These are phyloP conservation scores for Dascyllus trimaculatus DNA, from an alignment of 2,113 vertebrate genomes.

Conservation along the genomic window DNA sequence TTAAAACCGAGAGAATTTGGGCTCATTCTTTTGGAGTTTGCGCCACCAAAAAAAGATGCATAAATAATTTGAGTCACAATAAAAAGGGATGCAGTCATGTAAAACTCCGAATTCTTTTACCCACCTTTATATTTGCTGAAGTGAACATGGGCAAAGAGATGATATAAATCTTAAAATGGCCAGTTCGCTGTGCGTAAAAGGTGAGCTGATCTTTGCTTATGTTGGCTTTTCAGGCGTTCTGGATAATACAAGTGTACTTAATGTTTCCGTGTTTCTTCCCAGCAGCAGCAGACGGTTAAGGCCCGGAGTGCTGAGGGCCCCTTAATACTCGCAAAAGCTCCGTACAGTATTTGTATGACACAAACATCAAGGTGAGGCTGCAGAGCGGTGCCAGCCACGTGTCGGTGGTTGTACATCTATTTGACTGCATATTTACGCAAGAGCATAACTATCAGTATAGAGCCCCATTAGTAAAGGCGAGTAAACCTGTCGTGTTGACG, in stretches of 20 bases:
- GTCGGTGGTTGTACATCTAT: conserved; percentile 83
- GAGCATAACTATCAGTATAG: conserved; percentile 86
- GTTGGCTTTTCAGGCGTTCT: not conserved
- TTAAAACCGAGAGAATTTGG: not conserved
- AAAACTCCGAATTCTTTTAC: no score
- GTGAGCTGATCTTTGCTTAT: not conserved
- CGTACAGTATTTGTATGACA: conserved; percentile 78
- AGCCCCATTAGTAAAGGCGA: conserved; percentile 83
- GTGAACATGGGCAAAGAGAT: not conserved
- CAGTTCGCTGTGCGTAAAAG: not conserved
- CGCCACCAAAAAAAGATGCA: not conserved
- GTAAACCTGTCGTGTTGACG: conserved; percentile 84
- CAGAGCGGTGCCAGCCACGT: conserved; percentile 78
- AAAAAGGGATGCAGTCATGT: not conserved
- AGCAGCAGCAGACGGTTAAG: not conserved
- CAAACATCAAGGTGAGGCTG: conserved; percentile 79
- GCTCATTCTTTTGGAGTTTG: not conserved
- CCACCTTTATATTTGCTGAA: not conserved
- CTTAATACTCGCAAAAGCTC: conserved; percentile 16
- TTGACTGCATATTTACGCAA: conserved; percentile 85
- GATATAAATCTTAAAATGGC: not conserved
- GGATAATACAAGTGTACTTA: not conserved
- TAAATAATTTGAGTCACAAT: not conserved
- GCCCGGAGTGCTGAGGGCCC: conserved; percentile 24
- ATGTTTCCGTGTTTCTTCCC: not conserved